These are phyloP conservation scores for Amiota minor DNA, from an alignment of 2,888 invertebrate genomes.

Conservation along the genomic window DNA sequence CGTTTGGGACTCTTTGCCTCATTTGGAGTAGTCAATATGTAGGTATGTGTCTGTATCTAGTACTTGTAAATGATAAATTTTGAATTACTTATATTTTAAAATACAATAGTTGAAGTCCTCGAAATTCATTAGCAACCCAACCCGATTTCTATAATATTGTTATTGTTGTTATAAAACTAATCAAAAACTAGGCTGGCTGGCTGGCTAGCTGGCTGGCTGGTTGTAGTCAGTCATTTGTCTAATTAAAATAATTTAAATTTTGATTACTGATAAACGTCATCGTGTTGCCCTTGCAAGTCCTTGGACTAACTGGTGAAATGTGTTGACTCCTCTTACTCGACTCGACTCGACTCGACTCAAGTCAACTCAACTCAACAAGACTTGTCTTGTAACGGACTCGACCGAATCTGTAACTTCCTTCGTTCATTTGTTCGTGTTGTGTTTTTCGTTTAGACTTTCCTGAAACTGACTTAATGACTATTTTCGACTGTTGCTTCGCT, in stretches of 20 bases:
- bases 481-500: slow-evolving; percentile 60
- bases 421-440: not conserved
- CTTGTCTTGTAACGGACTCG: slow-evolving; percentile 15
- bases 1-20: no score
- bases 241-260: slow-evolving; percentile 59
- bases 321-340: no score
- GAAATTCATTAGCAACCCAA: no score
- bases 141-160: no score
- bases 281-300: not conserved
- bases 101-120: no score
- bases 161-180: slow-evolving; percentile 6
- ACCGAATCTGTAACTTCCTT: not conserved
- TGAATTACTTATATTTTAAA: no score
- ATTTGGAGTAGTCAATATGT: no score
- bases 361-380: slow-evolving; percentile 11
- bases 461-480: slow-evolving; percentile 61
- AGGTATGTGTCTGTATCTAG: no score
- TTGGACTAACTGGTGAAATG: not conserved
- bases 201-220: no score
- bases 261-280: slow-evolving; percentile 64
- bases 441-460: slow-evolving; percentile 31
- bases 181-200: slow-evolving; percentile 14
- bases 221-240: slow-evolving; percentile 34
- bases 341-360: no score
- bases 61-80: no score